Evolutionary conservation across 2,113 vertebrate genomes (phyloP), one percentile per base, ranked within the genome.

Genomic region (Platanista minor): DNA sequence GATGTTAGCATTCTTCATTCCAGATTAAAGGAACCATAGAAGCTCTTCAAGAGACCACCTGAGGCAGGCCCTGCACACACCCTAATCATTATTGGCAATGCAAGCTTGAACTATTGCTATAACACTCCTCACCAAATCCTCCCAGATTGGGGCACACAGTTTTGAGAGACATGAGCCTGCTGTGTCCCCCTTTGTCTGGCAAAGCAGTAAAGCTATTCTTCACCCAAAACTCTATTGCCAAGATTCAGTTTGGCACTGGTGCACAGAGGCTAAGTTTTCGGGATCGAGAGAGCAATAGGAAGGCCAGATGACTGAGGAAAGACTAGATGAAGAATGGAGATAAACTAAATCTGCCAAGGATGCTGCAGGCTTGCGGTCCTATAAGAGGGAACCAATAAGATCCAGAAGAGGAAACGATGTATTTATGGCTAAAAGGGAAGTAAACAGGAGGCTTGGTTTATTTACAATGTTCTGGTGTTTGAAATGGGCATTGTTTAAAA

Each of bases 391-490:
- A 64, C 36, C 59, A 64, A 6, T 64, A 83, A 59, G 41, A 82
- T 67, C 31, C 39, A 25, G 29, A 82, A 88, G 59, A 86, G 54
- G 75, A 90, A 96, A 97, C 90, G 41, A 92, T 46, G 17, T 72
- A 91, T 90, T 97, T 90, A 92, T 21, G 77, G 25, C 59, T 87
- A 23, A 82, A 95, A 92, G 31, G 80, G 87, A 96, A 93, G 90
- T 72, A 74, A 90, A 71, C 13, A 4, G 29, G 82, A 80, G 87
- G 90, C 64, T 82, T 67, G 2, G 78, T 87, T 95, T 97, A 94
- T 88, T 59, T 92, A 95, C 31, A 89, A 27, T 94, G 85, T 62
- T 85, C 95, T 96, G 93, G 49, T 96, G 77, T 95, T 95, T 97
- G 77, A 54, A 91, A 46, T 8, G 52, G 88, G 13, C 81, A 91